Evolutionary conservation across 2,113 vertebrate species (phyloP).

Genomic region (Microtus richardsoni): DNA sequence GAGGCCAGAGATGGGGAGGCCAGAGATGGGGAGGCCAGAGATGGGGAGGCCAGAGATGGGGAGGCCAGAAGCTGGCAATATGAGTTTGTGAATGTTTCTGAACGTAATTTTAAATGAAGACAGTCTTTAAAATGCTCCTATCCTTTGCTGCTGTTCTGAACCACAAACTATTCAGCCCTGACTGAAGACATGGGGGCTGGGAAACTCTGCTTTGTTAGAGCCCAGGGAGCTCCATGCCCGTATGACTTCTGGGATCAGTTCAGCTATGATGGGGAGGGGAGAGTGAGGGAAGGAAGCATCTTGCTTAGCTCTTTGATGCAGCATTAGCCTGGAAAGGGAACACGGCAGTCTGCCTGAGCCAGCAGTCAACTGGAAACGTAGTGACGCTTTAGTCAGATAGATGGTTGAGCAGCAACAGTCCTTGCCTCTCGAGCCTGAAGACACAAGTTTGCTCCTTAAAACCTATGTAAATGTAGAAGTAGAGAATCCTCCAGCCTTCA

Average conservation of each 20-base stretch:
- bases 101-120: slow-evolving; percentile 1
- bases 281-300: neutral
- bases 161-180: neutral
- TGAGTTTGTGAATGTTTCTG: neutral
- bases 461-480: neutral
- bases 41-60: too few relatives aligned
- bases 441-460: too few relatives aligned
- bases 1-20: too few relatives aligned
- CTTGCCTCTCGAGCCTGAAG: neutral
- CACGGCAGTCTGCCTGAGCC: neutral
- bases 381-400: neutral
- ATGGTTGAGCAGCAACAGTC: neutral
- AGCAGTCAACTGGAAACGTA: neutral
- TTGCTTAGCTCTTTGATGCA: neutral
- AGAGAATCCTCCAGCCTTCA: neutral
- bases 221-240: neutral
- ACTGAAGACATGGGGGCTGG: neutral
- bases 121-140: neutral
- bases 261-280: too few relatives aligned
- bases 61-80: neutral
- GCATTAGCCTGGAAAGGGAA: neutral
- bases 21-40: too few relatives aligned
- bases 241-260: neutral
- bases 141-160: neutral
- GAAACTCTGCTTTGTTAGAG: neutral